Evolutionary conservation across 2,888 invertebrate species (phyloP), one percentile per base, ranked within the genome.

Genomic region (Entomobrya proxima): DNA sequence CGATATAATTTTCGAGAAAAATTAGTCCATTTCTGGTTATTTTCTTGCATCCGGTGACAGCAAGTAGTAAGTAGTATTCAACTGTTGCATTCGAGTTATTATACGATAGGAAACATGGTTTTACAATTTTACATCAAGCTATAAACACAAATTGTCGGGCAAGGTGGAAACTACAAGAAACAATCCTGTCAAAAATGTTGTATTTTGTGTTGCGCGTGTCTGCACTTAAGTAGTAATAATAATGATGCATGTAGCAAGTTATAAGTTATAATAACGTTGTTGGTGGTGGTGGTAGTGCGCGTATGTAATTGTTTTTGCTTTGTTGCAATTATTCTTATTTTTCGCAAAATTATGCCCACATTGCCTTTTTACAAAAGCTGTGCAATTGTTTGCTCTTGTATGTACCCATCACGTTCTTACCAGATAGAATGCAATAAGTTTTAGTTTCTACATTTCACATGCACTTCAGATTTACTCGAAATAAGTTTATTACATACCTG

Each of bases 251-350:
- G n/a, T n/a, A n/a, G n/a, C n/a, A n/a, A n/a, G n/a, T n/a, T 30
- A 58, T 32, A 9, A 7, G 1, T 67, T 21, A 64, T 64, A 64
- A 64, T 55, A 55, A 55, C 35, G 64, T 32, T 35, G 64, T 32
- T 35, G 64, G 64, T 58, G 30, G 58, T 58, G 30, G 58, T 58
- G 58, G 58, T 21, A 35, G 11, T 32, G 30, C n/a, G n/a, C n/a
- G n/a, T n/a, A n/a, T n/a, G 61, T 67, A 67, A 67, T 67, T 67
- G 67, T 67, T 67, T n/a, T 67, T 67, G 67, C 37, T 40, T 67
- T 64, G 35, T 64, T 67, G 67, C 40, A 67, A 67, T 67, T 40
- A 67, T 67, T 58, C 24, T 58, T 58, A 58, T 24, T 24, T 55
- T 61, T 67, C 40, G 37, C 40, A 40, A 37, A 37, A 35, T 32